These are phyloP conservation scores for Artibeus jamaicensis DNA, from an alignment of 2,797 vertebrate genomes.

Conservation along the genomic window DNA sequence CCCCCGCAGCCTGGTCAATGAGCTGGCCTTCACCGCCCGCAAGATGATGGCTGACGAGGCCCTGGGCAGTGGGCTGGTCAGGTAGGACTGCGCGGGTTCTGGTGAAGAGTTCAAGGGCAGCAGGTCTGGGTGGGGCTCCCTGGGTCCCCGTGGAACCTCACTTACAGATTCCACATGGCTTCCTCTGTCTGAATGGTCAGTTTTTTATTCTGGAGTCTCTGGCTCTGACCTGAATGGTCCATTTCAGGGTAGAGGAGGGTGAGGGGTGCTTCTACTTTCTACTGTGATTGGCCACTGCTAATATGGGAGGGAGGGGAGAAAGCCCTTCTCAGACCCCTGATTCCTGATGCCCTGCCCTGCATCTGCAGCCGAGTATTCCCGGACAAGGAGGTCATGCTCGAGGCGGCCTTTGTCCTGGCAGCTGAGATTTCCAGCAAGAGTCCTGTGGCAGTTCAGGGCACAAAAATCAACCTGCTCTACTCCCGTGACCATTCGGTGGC, in stretches of 20 bases:
- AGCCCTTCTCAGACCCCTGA: not conserved
- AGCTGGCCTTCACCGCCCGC: constrained; percentile 90
- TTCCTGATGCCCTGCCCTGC: not conserved
- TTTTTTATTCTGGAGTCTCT: not conserved
- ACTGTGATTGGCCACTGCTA: not conserved
- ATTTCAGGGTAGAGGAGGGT: not conserved
- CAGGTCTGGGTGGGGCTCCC: not conserved
- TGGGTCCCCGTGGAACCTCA: too few relatives aligned
- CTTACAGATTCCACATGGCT: not conserved
- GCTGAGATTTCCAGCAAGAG: constrained; percentile 89
- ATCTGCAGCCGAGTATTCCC: constrained; percentile 88
- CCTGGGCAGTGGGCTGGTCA: constrained; percentile 89
- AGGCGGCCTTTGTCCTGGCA: constrained; percentile 86
- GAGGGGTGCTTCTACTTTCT: not conserved
- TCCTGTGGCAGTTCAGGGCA: constrained; percentile 91
- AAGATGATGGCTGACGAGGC: constrained; percentile 93
- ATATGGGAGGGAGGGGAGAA: not conserved
- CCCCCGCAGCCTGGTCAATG: constrained; percentile 88
- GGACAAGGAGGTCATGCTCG: constrained; percentile 87
- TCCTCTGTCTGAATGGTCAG: not conserved
- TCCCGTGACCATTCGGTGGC: constrained; percentile 89
- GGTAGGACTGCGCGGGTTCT: constrained; percentile 77
- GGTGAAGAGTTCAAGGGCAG: not conserved
- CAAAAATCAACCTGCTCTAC: constrained; percentile 91
- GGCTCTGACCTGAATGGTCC: too few relatives aligned